phyloP scores from a whole-genome alignment of 2,888 invertebrate genomes.

The Carpatolechia fugitivella region DNA sequence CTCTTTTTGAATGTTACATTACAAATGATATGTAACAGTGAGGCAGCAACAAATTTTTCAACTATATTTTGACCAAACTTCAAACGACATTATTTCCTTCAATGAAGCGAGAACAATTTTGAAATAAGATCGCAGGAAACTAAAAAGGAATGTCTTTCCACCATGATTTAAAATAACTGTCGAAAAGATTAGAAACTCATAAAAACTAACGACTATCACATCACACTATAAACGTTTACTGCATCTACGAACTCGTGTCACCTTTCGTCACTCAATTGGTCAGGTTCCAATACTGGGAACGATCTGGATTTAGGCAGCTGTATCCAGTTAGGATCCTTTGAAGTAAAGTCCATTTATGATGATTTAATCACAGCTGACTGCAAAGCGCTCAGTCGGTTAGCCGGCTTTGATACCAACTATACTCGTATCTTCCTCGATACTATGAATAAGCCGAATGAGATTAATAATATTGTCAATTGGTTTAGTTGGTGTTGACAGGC shows the following conservation, averaged over 20 bases:
- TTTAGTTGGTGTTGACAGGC: background rate
- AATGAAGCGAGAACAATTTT: too few relatives aligned
- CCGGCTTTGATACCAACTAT: constrained; percentile 1
- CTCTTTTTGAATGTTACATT: too few relatives aligned
- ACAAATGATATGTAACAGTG: too few relatives aligned
- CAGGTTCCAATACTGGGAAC: constrained; percentile 2
- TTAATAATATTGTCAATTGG: constrained; percentile 1
- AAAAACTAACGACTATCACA: background rate
- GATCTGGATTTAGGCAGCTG: background rate
- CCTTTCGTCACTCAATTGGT: constrained; percentile 38
- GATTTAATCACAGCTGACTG: constrained; percentile 39
- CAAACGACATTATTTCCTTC: too few relatives aligned
- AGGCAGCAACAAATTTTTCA: too few relatives aligned
- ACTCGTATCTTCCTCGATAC: background rate
- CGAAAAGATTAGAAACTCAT: background rate
- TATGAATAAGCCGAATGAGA: background rate
- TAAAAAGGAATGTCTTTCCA: too few relatives aligned
- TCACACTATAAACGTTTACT: background rate
- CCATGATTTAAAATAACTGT: too few relatives aligned
- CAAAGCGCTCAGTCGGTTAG: background rate
- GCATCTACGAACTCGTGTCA: constrained; percentile 13
- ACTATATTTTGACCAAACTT: too few relatives aligned
- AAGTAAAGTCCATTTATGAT: constrained; percentile 48
- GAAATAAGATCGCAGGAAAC: too few relatives aligned
- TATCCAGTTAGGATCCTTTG: constrained; percentile 42